These are phyloP conservation scores for Bergia puertoricense DNA, from an alignment of 92 coral and sea anemone species.

Conservation along the genomic window DNA sequence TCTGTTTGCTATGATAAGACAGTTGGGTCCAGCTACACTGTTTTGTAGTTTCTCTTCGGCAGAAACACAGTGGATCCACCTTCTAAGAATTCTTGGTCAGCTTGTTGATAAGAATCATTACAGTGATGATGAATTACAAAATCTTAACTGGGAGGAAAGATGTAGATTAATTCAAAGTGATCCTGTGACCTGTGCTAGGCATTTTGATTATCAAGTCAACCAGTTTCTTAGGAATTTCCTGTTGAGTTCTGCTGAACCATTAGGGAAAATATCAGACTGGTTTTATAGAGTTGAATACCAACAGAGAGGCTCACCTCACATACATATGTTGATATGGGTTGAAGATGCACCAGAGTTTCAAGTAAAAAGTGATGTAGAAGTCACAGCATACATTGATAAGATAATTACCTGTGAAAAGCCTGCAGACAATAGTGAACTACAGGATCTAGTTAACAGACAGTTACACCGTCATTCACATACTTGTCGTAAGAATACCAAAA, in stretches of 20 bases:
- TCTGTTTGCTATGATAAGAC: slow-evolving; percentile 64
- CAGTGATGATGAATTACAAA: slow-evolving; percentile 58
- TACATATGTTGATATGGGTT: slow-evolving; percentile 41
- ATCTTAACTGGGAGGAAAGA: slow-evolving; percentile 68
- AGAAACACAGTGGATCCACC: slow-evolving; percentile 56
- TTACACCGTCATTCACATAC: slow-evolving; percentile 59
- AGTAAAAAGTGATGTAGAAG: slow-evolving; percentile 21
- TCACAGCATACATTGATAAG: slow-evolving; percentile 50
- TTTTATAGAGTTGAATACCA: slow-evolving; percentile 45
- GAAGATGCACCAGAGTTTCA: slow-evolving; percentile 32
- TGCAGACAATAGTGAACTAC: slow-evolving; percentile 41
- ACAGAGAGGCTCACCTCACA: slow-evolving; percentile 42
- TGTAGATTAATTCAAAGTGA: slow-evolving; percentile 39
- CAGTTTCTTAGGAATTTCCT: slow-evolving; percentile 55
- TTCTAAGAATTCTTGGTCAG: slow-evolving; percentile 59
- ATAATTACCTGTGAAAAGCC: slow-evolving; percentile 60
- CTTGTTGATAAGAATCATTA: slow-evolving; percentile 65
- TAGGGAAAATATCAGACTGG: slow-evolving; percentile 45
- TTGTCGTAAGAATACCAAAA: slow-evolving; percentile 50
- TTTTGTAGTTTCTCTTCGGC: slow-evolving; percentile 45
- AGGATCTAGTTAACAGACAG: slow-evolving; percentile 44
- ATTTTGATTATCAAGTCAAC: slow-evolving; percentile 53
- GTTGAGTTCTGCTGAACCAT: slow-evolving; percentile 38
- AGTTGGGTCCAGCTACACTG: slow-evolving; percentile 45
- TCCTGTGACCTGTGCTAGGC: slow-evolving; percentile 53